Conservation (phyloP, 2,113 vertebrate species). For the Cromileptes altivelis region DNA sequence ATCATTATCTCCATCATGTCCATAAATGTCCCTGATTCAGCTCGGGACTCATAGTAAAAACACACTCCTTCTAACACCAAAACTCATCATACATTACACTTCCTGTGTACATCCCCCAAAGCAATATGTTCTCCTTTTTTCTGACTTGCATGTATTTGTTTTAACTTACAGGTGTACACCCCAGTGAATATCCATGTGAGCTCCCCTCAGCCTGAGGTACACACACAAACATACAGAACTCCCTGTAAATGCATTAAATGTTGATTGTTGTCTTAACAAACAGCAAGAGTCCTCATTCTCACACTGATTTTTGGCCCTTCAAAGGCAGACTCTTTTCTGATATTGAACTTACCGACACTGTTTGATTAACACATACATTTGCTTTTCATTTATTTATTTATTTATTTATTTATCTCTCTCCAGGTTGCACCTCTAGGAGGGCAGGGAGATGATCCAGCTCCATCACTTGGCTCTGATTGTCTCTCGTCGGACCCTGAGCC, state of each 20-base stretch:
- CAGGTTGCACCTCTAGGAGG: slow-evolving; percentile 22
- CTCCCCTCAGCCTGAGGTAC: slow-evolving; percentile 19
- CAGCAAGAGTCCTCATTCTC: background rate
- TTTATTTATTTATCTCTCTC: background rate
- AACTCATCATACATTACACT: background rate
- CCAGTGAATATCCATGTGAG: background rate
- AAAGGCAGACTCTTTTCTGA: background rate
- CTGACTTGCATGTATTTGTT: background rate
- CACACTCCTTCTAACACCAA: too few species aligned
- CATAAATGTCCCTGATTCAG: too few species aligned
- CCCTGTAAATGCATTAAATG: background rate
- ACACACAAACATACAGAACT: slow-evolving; percentile 21
- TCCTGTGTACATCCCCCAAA: background rate
- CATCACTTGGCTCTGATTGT: background rate
- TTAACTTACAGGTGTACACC: slow-evolving; percentile 26
- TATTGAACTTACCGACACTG: background rate
- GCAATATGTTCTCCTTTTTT: background rate
- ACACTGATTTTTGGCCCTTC: background rate
- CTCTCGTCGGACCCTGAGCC: background rate
- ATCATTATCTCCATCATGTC: too few species aligned
- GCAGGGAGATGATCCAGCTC: background rate
- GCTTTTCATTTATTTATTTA: background rate
- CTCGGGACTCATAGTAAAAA: too few species aligned
- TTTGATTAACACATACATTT: background rate
- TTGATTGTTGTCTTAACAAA: background rate